Percentiles rank a stretch among this genome's conserved stretches.
These are phyloP conservation scores for Megaleporinus macrocephalus DNA, from an alignment of 2,113 vertebrate genomes.

Conservation along the genomic window DNA sequence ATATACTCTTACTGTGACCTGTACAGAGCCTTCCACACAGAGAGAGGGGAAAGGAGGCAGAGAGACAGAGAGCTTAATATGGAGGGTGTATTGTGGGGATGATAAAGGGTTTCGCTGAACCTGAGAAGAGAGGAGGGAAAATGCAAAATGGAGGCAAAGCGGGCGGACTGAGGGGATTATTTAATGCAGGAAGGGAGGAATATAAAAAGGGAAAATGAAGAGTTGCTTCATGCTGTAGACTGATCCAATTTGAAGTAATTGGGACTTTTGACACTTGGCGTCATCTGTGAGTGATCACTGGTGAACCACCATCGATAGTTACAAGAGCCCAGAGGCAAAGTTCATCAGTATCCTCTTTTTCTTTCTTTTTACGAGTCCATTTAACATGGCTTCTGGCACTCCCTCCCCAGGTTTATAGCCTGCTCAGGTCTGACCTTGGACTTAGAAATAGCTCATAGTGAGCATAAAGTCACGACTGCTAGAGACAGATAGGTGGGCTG, in stretches of 20 bases:
- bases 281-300: slow-evolving; percentile 26
- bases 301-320: slow-evolving; percentile 30
- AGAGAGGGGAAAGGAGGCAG: slow-evolving; percentile 7
- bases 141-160: not conserved
- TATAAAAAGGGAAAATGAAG: not conserved
- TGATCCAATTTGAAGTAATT: slow-evolving; percentile 33
- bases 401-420: slow-evolving; percentile 43
- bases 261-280: slow-evolving; percentile 17
- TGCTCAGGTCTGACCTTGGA: slow-evolving; percentile 42
- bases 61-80: slow-evolving; percentile 16
- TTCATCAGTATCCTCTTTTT: slow-evolving; percentile 34
- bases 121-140: not conserved
- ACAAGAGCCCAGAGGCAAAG: slow-evolving; percentile 15
- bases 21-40: slow-evolving; percentile 2
- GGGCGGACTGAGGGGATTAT: not conserved
- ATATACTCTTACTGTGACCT: slow-evolving; percentile 65
- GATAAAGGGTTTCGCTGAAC: not conserved
- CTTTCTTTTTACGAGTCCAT: slow-evolving; percentile 7
- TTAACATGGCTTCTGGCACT: slow-evolving; percentile 37
- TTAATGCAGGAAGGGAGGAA: not conserved
- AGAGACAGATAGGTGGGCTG: slow-evolving; percentile 26
- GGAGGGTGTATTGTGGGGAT: not conserved
- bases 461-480: not conserved
- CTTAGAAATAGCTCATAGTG: slow-evolving; percentile 33
- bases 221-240: not conserved